phyloP scores from a whole-genome alignment of 1,140 invertebrate genomes.

The Zelostemma sp. region DNA sequence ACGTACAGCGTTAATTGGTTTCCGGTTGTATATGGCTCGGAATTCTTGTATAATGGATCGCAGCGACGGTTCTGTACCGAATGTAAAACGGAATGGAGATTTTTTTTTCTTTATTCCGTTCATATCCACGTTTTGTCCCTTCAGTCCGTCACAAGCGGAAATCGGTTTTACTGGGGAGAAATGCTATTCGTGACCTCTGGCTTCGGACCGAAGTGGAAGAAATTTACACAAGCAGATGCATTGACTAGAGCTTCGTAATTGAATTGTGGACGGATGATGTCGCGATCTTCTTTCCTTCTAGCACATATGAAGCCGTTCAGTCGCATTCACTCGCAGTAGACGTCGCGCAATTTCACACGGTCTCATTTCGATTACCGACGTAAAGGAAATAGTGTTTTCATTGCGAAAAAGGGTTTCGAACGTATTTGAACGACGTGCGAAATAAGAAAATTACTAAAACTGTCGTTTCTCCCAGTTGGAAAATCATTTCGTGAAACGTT shows the following conservation, averaged over 20 bases:
- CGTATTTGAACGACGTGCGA: slow-evolving; percentile 2
- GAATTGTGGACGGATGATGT: slow-evolving; percentile 19
- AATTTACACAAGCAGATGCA: slow-evolving; percentile 19
- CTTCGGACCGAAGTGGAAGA: slow-evolving; percentile 3
- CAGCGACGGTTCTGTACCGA: slow-evolving; percentile 12
- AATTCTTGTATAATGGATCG: slow-evolving; percentile 17
- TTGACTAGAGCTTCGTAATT: slow-evolving; percentile 27
- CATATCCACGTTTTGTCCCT: neutral
- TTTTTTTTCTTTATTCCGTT: slow-evolving; percentile 3
- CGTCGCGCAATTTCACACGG: slow-evolving; percentile 32
- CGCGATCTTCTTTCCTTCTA: slow-evolving; percentile 5
- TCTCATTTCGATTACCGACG: slow-evolving; percentile 42
- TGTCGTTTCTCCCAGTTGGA: neutral
- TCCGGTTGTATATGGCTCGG: slow-evolving; percentile 17
- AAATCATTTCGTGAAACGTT: neutral
- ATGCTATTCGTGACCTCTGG: slow-evolving; percentile 4
- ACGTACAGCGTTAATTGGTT: slow-evolving; percentile 23
- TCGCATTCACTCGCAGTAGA: slow-evolving; percentile 27
- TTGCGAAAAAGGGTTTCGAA: slow-evolving; percentile 28
- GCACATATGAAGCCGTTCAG: no score
- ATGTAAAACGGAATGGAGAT: slow-evolving; percentile 6
- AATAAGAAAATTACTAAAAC: slow-evolving; percentile 1
- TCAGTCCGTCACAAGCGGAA: slow-evolving; percentile 5
- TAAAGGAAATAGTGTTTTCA: slow-evolving; percentile 36
- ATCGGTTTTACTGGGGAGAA: slow-evolving; percentile 5